Evolutionary conservation across 2,888 invertebrate species (phyloP), one percentile per base, ranked within the genome.

Genomic region (Stenchaetothrips biformis): DNA sequence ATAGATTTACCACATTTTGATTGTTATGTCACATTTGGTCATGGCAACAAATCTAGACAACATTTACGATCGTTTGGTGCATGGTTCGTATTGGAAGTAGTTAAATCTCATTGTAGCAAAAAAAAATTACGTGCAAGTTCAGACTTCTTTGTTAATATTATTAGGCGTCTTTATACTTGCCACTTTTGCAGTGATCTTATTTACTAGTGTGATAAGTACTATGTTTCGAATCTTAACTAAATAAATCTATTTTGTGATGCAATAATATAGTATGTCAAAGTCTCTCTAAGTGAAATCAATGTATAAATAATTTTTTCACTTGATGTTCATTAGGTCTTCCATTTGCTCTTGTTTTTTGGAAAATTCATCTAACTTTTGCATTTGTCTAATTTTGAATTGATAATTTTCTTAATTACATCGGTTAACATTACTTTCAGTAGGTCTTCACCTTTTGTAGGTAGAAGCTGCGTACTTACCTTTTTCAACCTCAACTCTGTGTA

Each of bases 231-330:
- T 25, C 67, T 74, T 74, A 74, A n/a, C 25, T 25, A 25, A 74
- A 74, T 74, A 37, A 37, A 21, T 74, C 67, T 74, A 74, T 74
- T 74, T 74, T 74, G 67, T 74, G 67, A 74, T 74, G 67, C 67
- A 74, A 74, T 74, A 74, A 74, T 74, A 21, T 74, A 74, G 11
- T 74, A 74, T 25, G 67, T 74, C 25, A 25, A 74, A 25, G 67
- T 74, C 67, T 74, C 67, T 74, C 67, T 67, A 74, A 74, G 67
- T 74, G 67, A 74, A 74, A 8, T 37, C 37, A 37, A 37, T 25
- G 25, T 25, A 11, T 74, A 25, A 74, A 74, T 21, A 74, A 74
- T 74, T 74, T 74, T 74, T 74, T 74, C 67, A 74, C 67, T 74
- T 74, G 25, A 74, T 25, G 25, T 74, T 74, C 25, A 25, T 74